A percentile compares a stretch with the other conserved stretches of the same genome.
phyloP scores from a whole-genome alignment of 2,797 vertebrate species.

The Pseudochromis fuscus region DNA sequence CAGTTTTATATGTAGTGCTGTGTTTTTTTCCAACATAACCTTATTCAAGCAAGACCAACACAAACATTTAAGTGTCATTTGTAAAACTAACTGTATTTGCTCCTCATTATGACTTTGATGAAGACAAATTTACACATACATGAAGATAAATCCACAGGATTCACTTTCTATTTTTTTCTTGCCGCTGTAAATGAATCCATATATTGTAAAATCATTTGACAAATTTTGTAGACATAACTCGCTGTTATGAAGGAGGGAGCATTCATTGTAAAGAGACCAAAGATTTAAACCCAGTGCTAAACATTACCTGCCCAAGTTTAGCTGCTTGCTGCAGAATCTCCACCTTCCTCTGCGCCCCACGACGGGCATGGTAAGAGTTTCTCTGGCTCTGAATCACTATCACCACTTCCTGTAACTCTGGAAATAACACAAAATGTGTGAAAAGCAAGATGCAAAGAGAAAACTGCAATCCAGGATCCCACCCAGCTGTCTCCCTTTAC shows the following conservation, averaged over 20 bases:
- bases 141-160: neutral
- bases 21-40: no score
- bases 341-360: conserved; percentile 82
- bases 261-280: no score
- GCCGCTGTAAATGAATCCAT: neutral
- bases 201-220: neutral
- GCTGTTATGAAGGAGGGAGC: neutral
- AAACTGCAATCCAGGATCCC: no score
- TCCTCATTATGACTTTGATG: neutral
- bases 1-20: no score
- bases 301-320: conserved; percentile 85
- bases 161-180: neutral
- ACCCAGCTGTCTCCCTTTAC: neutral
- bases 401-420: conserved; percentile 88
- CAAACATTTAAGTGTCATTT: neutral
- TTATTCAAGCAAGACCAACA: no score
- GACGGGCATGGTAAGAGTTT: conserved; percentile 88
- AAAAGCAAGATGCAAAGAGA: neutral
- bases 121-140: neutral
- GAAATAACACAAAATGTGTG: conserved; percentile 26
- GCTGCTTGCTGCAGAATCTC: conserved; percentile 88
- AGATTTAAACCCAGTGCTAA: neutral
- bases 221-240: neutral
- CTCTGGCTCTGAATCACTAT: conserved; percentile 94
- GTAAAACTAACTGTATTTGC: neutral